Percentiles rank a stretch among this genome's conserved stretches.
phyloP scores from a whole-genome alignment of 2,797 vertebrate genomes.

The Cercopithecus mitis region DNA sequence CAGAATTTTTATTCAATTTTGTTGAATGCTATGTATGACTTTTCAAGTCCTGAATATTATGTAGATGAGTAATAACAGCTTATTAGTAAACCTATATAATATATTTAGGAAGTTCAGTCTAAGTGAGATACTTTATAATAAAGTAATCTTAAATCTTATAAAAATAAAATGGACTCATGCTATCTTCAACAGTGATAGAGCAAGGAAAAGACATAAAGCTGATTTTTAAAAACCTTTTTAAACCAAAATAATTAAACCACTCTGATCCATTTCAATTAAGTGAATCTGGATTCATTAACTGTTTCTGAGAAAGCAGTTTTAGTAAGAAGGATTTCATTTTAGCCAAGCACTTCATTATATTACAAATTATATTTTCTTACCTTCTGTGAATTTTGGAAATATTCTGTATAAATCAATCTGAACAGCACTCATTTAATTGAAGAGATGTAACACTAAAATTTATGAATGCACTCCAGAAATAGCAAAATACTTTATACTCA shows the following conservation, averaged over 20 bases:
- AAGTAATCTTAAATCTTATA: background rate
- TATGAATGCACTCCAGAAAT: background rate
- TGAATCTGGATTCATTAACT: slow-evolving; percentile 15
- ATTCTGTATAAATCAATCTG: background rate
- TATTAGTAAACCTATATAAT: background rate
- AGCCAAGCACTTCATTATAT: background rate
- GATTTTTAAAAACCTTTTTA: background rate
- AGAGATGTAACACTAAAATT: background rate
- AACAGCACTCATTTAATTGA: background rate
- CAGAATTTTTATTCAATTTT: background rate
- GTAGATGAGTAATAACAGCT: background rate
- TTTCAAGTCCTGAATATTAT: background rate
- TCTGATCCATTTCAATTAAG: background rate
- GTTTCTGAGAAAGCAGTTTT: slow-evolving; percentile 10
- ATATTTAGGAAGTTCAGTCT: background rate
- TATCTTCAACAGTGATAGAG: background rate
- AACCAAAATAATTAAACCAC: slow-evolving; percentile 12
- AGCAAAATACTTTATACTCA: background rate
- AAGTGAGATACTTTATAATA: background rate
- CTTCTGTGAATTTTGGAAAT: slow-evolving; percentile 3
- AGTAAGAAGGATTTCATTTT: background rate
- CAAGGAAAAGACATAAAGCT: background rate
- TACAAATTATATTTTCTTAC: slow-evolving; percentile 36
- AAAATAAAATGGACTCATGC: background rate
- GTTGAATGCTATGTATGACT: background rate